phyloP scores from a whole-genome alignment of 2,797 vertebrate species.

The Octomys mimax region DNA sequence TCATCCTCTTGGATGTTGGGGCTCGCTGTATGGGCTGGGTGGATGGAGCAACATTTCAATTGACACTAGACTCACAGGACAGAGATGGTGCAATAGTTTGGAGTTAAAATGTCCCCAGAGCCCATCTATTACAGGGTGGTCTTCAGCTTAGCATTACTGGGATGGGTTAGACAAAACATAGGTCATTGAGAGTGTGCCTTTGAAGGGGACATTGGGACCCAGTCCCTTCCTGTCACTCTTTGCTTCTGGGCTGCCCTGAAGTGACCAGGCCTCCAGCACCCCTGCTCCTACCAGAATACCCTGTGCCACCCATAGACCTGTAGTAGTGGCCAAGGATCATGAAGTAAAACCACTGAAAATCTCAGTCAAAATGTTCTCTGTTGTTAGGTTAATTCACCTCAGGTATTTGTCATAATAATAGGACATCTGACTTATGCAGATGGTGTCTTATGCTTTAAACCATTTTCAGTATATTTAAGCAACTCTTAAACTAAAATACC shows the following conservation, averaged over 20 bases:
- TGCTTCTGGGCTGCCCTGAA: not conserved
- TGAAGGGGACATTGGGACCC: not conserved
- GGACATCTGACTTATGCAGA: too few species aligned
- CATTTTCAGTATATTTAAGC: not conserved
- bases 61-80: not conserved
- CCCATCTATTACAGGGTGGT: not conserved
- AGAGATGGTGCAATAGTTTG: not conserved
- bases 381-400: not conserved
- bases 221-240: not conserved
- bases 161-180: too few species aligned
- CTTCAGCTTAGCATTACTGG: not conserved
- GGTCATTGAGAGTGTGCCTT: not conserved
- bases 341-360: too few species aligned
- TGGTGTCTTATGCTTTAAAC: not conserved
- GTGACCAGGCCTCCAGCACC: not conserved
- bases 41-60: not conserved
- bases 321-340: not conserved
- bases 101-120: not conserved
- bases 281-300: not conserved
- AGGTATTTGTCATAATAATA: too few species aligned
- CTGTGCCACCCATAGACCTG: too few species aligned
- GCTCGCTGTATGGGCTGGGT: not conserved
- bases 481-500: not conserved
- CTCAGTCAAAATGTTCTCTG: not conserved
- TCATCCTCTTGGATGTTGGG: rapidly evolving